phyloP scores from a whole-genome alignment of 2,797 vertebrate species.

The Propithecus perrieri region DNA sequence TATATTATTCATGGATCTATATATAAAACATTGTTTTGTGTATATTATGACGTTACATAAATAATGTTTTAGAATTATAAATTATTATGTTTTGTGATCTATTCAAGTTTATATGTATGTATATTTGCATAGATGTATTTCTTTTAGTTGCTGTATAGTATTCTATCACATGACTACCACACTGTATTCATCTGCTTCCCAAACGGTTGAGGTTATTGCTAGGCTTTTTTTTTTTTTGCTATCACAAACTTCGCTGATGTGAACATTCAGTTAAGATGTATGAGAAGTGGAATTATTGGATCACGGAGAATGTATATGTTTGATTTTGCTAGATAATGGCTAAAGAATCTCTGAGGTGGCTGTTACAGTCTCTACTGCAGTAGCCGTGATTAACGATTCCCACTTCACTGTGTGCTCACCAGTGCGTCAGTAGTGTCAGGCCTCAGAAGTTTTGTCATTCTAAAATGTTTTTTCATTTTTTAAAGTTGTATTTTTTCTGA shows the following conservation, averaged over 20 bases:
- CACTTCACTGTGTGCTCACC: neutral
- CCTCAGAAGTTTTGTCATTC: neutral
- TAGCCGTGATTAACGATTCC: neutral
- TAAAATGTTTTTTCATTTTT: neutral
- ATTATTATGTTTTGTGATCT: slow-evolving; percentile 17
- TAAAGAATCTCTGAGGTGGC: neutral
- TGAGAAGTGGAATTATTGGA: neutral
- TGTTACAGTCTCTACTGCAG: neutral
- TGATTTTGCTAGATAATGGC: neutral
- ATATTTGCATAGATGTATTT: neutral
- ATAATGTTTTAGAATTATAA: neutral
- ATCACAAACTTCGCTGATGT: neutral
- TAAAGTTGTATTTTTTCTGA: neutral
- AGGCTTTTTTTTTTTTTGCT: neutral
- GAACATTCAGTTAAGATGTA: neutral
- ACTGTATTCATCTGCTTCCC: neutral
- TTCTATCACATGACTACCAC: neutral
- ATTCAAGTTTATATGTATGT: neutral
- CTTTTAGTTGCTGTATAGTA: neutral
- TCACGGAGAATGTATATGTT: neutral
- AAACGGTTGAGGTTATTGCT: neutral
- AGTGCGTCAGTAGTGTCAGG: neutral
- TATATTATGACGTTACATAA: neutral
- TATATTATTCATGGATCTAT: neutral
- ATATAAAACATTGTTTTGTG: neutral